Evolutionary conservation across 2,888 invertebrate species (phyloP).

Genomic region (Erebia aethiops): DNA sequence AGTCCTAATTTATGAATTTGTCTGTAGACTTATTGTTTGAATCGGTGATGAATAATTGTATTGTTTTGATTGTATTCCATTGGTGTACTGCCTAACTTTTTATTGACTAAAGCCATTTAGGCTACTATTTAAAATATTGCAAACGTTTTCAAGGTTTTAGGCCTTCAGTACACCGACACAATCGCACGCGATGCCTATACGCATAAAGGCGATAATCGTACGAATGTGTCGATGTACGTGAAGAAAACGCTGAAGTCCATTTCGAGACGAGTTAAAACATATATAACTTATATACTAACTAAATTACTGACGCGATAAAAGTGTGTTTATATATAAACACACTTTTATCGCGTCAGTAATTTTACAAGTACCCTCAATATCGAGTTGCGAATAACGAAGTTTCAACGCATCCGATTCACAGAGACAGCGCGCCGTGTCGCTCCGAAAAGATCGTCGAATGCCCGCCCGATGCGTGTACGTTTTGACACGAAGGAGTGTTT

Average conservation of each 20-base stretch:
- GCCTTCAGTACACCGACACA: too few species aligned
- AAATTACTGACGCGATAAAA: too few species aligned
- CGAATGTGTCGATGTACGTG: too few species aligned
- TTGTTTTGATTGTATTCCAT: background rate
- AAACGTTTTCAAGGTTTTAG: too few species aligned
- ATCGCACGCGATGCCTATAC: too few species aligned
- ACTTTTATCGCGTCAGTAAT: background rate
- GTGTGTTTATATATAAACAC: background rate
- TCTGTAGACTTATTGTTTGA: background rate
- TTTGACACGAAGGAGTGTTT: background rate
- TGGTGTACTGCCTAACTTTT: background rate
- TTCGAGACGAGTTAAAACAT: background rate
- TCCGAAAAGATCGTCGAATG: background rate
- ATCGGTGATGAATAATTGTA: background rate
- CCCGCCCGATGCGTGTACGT: slow-evolving; percentile 3
- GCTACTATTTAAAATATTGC: background rate
- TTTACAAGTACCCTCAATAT: background rate
- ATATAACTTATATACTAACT: too few species aligned
- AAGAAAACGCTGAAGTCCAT: background rate
- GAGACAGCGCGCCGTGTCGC: background rate
- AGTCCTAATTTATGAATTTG: background rate
- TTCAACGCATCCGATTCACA: background rate
- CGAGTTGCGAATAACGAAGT: background rate
- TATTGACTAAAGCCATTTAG: background rate
- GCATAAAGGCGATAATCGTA: too few species aligned